Conservation (phyloP, 2,797 vertebrate genomes). For the Sciaenops ocellatus region DNA sequence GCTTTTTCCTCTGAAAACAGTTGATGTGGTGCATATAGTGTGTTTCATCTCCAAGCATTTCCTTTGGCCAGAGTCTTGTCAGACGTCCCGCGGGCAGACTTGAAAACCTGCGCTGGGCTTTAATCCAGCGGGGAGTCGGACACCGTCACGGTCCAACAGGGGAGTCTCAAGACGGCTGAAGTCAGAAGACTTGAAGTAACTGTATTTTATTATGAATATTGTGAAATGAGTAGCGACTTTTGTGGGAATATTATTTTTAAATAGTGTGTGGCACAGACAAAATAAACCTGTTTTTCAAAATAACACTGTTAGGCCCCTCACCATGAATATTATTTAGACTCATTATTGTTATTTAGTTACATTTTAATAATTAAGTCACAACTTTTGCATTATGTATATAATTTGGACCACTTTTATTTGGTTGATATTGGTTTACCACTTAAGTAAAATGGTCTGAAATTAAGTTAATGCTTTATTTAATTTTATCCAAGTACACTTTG, state of each 20-base stretch:
- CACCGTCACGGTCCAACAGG: slow-evolving; percentile 86
- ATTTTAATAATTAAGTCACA: too few species aligned
- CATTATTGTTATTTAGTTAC: background rate
- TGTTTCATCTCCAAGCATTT: slow-evolving; percentile 91
- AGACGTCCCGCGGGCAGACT: slow-evolving; percentile 83
- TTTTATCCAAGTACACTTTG: background rate
- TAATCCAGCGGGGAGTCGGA: slow-evolving; percentile 76
- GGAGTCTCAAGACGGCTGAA: slow-evolving; percentile 88
- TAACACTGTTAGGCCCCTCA: slow-evolving; percentile 36
- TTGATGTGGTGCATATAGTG: slow-evolving; percentile 80
- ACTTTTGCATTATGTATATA: background rate
- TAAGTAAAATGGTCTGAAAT: background rate
- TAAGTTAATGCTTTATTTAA: background rate
- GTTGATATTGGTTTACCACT: background rate
- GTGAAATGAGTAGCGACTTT: slow-evolving; percentile 91
- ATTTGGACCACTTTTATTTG: background rate
- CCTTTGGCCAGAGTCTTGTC: slow-evolving; percentile 83
- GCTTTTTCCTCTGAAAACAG: slow-evolving; percentile 86
- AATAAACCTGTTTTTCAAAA: slow-evolving; percentile 92
- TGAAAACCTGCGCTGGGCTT: slow-evolving; percentile 81
- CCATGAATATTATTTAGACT: background rate
- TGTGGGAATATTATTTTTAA: slow-evolving; percentile 94
- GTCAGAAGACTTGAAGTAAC: slow-evolving; percentile 91
- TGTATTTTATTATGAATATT: slow-evolving; percentile 91
- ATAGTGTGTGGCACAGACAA: slow-evolving; percentile 92